Base-by-base conservation (phyloP, 2,797 vertebrate genomes). In the Galaxias olidus region DNA sequence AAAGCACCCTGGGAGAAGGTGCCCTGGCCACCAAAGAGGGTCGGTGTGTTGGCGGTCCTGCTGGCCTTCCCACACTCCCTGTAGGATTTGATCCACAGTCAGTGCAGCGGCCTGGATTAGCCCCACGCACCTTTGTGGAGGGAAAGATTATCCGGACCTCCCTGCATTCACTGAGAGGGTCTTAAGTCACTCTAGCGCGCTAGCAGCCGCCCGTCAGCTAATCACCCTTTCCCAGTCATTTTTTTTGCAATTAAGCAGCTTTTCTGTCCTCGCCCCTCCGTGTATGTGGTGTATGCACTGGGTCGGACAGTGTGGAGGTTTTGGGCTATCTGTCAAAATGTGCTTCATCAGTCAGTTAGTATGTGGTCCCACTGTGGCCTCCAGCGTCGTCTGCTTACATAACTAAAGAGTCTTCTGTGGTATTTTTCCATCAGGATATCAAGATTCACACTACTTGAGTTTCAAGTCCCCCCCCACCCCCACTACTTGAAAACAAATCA, bases 91-190 rank as follows among this genome's bases (percentile, higher is more conserved):
- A 90, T 90, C 87, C 86, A 82, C 72, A 63, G 85, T 90, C 86
- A 88, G 78, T 75, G 76, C 87, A 81, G 88, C 77, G 63, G 80
- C 85, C 74, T 79, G 87, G 91, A 92, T 93, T 92, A 91, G 85
- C 69, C 86, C 88, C 74, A 79, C 78, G 68, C 90, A 90, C 90
- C 85, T 92, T 91, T 91, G 84, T 91, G 88, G 89, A 79, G 84
- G 80, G 83, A 82, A 80, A 90, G 91, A 92, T 93, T 90, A 93
- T 84, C 89, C 75, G 81, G 91, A 90, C 91, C 90, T 92, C 89
- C 87, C 88, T 89, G 89, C 82, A 89, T 90, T 91, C 84, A 90
- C 78, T 84, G 76, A 81, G 83, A 79, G 86, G 86, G 82, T 90
- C 86, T 91, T 90, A 91, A 92, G 77, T 92, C 86, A 89, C 75